These are phyloP conservation scores for Montipora capricornis DNA, from an alignment of 64 coral and sea anemone species.

Conservation along the genomic window DNA sequence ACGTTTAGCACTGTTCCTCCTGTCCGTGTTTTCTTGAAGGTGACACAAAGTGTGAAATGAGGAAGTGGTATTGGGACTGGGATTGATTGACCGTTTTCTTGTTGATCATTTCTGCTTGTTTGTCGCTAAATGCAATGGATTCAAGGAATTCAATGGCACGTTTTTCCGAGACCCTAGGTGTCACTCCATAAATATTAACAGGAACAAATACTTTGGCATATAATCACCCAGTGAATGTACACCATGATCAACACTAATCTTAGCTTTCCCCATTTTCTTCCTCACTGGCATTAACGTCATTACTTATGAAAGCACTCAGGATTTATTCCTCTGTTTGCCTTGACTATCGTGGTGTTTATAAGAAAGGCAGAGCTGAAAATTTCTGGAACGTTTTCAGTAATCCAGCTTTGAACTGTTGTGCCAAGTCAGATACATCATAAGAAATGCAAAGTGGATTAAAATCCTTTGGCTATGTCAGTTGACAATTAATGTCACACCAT, in stretches of 20 bases:
- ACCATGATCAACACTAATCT: neutral
- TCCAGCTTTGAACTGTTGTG: conserved; percentile 10
- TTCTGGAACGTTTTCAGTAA: neutral
- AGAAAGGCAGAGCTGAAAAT: neutral
- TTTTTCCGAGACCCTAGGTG: no score
- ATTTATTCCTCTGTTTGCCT: conserved; percentile 24
- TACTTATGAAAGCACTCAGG: conserved; percentile 1
- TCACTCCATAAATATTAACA: no score
- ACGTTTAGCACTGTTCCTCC: no score
- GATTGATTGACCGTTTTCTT: neutral
- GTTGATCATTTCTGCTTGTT: conserved; percentile 8
- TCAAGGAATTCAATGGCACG: no score
- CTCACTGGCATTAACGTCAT: conserved; percentile 24
- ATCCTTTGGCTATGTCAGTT: no score
- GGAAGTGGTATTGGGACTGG: no score
- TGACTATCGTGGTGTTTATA: neutral
- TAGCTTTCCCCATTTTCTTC: neutral
- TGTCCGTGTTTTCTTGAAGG: no score
- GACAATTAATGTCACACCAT: neutral
- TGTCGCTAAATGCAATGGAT: neutral
- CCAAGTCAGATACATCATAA: conserved; percentile 4
- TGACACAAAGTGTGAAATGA: no score
- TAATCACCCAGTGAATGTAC: conserved; percentile 10
- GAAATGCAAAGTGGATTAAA: conserved; percentile 13
- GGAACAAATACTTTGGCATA: conserved; percentile 14